A percentile compares a stretch with the other conserved stretches of the same genome.
These are phyloP conservation scores for Mimas tiliae DNA, from an alignment of 2,888 invertebrate species.

Conservation along the genomic window DNA sequence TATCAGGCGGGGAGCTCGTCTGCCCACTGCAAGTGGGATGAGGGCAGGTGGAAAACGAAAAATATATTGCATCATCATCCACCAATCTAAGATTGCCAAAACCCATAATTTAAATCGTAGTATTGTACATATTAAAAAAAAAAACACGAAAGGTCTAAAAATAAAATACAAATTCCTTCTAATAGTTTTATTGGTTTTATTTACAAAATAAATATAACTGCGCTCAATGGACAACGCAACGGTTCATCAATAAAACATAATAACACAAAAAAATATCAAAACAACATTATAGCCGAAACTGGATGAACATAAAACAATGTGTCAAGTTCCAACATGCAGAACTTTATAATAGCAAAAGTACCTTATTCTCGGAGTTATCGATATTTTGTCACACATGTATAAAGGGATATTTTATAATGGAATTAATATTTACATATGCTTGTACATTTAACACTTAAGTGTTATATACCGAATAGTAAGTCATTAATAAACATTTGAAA, in stretches of 20 bases:
- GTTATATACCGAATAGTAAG: too few species aligned
- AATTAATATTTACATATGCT: too few species aligned
- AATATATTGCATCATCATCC: too few species aligned
- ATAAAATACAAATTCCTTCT: background rate
- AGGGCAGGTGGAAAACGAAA: too few species aligned
- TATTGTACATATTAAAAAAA: too few species aligned
- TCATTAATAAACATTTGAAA: too few species aligned
- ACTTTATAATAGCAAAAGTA: background rate
- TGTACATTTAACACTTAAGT: too few species aligned
- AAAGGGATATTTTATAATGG: too few species aligned
- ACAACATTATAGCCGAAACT: slow-evolving; percentile 24
- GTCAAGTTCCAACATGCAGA: background rate
- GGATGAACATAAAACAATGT: background rate
- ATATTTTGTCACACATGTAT: background rate
- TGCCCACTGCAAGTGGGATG: too few species aligned
- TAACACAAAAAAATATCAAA: slow-evolving; percentile 39
- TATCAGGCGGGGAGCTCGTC: too few species aligned
- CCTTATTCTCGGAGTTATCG: background rate
- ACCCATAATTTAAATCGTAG: too few species aligned
- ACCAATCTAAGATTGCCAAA: too few species aligned
- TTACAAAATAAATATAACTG: slow-evolving; percentile 66
- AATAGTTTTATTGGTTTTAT: slow-evolving; percentile 58
- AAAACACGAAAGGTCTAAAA: background rate
- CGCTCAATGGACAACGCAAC: slow-evolving; percentile 40
- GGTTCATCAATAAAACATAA: slow-evolving; percentile 8